These are phyloP conservation scores for Elephantulus edwardii DNA, from an alignment of 2,113 vertebrate species.

Conservation along the genomic window DNA sequence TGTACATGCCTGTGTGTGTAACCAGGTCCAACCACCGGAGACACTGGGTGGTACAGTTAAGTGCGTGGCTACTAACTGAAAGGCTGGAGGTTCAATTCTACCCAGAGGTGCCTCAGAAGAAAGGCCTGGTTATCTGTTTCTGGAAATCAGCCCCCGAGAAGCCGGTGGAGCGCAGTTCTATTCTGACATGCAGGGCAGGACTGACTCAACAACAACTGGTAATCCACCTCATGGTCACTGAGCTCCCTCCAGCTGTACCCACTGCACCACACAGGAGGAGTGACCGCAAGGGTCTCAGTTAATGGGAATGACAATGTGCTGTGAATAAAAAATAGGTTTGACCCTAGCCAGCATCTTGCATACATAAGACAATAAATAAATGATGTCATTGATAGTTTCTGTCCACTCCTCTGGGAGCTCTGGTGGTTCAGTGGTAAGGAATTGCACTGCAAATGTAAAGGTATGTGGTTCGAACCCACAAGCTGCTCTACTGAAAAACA, in stretches of 20 bases:
- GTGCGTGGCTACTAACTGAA: not conserved
- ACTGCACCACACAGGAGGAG: too few species aligned
- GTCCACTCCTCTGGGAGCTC: too few species aligned
- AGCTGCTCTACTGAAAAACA: too few species aligned
- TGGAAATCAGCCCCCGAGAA: not conserved
- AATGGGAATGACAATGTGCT: not conserved
- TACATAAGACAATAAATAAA: not conserved
- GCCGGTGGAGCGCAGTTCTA: too few species aligned
- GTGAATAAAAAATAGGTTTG: not conserved
- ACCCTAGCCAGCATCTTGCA: not conserved
- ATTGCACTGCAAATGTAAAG: too few species aligned
- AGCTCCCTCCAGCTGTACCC: too few species aligned
- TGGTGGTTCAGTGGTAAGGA: too few species aligned
- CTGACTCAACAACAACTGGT: too few species aligned
- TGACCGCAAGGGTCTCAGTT: too few species aligned
- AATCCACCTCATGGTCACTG: not conserved
- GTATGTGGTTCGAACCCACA: too few species aligned
- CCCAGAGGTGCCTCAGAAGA: not conserved
- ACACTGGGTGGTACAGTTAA: not conserved
- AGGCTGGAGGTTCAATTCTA: not conserved
- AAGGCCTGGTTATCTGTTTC: not conserved
- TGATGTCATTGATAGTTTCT: too few species aligned
- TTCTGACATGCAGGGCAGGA: too few species aligned
- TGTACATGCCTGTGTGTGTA: accelerated
- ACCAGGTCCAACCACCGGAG: not conserved